Conservation (phyloP, 2,113 vertebrate species). For the Toxotes jaculatrix region DNA sequence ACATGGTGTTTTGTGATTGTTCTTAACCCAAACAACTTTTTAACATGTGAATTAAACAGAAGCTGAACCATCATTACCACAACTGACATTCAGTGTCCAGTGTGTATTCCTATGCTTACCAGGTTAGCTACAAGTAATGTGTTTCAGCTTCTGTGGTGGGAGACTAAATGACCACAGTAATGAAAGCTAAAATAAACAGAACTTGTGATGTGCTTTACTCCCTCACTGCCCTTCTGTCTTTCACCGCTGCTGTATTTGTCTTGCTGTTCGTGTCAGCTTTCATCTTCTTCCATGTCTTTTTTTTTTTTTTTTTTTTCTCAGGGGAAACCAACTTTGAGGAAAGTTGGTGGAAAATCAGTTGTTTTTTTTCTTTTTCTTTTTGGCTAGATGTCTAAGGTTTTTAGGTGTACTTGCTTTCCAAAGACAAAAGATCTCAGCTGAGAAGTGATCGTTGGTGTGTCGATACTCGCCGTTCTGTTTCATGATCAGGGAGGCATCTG, state of each 20-base stretch:
- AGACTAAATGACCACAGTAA: constrained; percentile 2
- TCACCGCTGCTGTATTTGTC: constrained; percentile 23
- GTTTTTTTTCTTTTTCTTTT: constrained; percentile 1
- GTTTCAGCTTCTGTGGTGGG: not conserved
- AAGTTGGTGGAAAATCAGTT: constrained; percentile 54
- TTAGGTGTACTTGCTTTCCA: constrained; percentile 25
- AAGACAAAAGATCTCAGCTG: constrained; percentile 4
- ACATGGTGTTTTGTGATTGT: not conserved
- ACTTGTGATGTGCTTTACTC: constrained; percentile 12
- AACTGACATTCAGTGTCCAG: not conserved
- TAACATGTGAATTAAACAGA: not conserved
- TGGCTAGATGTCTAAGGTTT: constrained; percentile 30
- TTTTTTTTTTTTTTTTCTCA: constrained; percentile 28
- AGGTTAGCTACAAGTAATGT: not conserved
- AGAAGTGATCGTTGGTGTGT: constrained; percentile 7
- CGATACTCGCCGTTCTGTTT: not conserved
- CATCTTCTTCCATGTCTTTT: constrained; percentile 29
- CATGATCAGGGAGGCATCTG: constrained; percentile 22
- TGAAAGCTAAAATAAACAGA: constrained; percentile 2
- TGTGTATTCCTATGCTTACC: not conserved
- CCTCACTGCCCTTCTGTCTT: not conserved
- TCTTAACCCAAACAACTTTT: not conserved
- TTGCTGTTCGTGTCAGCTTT: constrained; percentile 35
- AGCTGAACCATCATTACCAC: not conserved
- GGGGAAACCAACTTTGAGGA: constrained; percentile 29